Evolutionary conservation across 2,888 invertebrate species (phyloP), one percentile per base, ranked within the genome.

Genomic region (Mycalesis mineus): DNA sequence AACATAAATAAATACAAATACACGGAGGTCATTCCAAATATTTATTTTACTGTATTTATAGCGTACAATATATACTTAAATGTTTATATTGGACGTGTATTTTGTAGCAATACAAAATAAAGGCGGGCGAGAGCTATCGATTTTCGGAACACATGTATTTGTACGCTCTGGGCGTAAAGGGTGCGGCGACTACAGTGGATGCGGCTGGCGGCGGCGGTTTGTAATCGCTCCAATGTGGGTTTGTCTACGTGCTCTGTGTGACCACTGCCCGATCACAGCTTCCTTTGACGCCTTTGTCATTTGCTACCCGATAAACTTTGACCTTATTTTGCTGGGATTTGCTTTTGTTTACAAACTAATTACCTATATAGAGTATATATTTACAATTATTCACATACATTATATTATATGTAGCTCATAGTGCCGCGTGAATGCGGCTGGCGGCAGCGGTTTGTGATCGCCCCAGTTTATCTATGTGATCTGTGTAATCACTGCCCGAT

Each of bases 161-260:
- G 52, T 55, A 58, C 44, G 61, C 58, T 42, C 40, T 54, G 57
- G 54, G 48, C 39, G 57, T 70, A 69, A 70, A 67, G 67, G 70
- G 40, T 69, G 47, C 54, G 74, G 72, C 74, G 78, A 80, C 79
- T 77, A 75, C 69, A 73, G 69, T 66, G 64, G 74, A 75, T 74
- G 73, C 78, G 31, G 31, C 45, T 15, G 77, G 77, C 74, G n/a
- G n/a, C 80, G 78, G 74, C 74, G 65, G 69, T 69, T 65, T 70
- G 64, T 73, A 72, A 74, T 71, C 65, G 71, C 64, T 69, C 71
- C 70, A 75, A 74, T 74, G 71, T 70, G 72, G 72, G 68, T 70
- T 68, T 64, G 62, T 66, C 67, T 62, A 61, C 65, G 61, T 66
- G 62, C 66, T 67, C 52, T 56, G 51, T 61, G 42, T 42, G 17